Base-by-base conservation (phyloP, 2,113 vertebrate genomes). In the Anhinga rufa region DNA sequence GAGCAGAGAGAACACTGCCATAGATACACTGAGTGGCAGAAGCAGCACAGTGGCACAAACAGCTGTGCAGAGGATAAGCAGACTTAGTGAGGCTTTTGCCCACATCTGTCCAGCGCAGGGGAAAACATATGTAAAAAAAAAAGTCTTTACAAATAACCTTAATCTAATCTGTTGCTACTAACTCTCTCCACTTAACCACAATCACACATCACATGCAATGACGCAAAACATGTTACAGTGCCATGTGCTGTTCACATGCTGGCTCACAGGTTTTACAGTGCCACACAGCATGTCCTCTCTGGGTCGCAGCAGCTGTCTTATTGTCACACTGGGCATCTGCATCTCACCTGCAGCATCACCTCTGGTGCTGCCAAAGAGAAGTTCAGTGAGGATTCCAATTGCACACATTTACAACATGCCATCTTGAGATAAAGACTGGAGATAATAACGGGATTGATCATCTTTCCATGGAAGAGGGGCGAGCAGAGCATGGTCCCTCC, bases 31-130 rank as follows among this genome's bases (percentile, higher is more conserved):
- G 9, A 13, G 66, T 4, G 26, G 40, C 93, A 95, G 86, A 22
- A 95, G 87, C 76, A 74, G 80, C 68, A 52, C 22, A 11, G 26
- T 9, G 48, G 52, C 65, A 69, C 14, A 14, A 69, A 36, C 66
- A 90, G 92, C 68, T 91, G 85, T 12, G 64, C 75, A 61, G 79
- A 21, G 76, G 93, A 90, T 93, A 70, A 94, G 68, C 85, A 36
- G 87, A 64, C 26, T 93, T 92, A 79, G 58, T 0, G 4, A 85
- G 70, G 75, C 62, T 94, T 77, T 91, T 60, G 36, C 49, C 36
- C 46, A 49, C 87, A 92, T 69, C 76, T 86, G 79, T 74, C 71
- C 71, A 77, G 66, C 38, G 75, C n/a, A 16, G 52, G 76, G 57
- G 17, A 80, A 79, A 82, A 82, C 94, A 79, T 87, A 84, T 76